Evolutionary conservation across 2,888 invertebrate species (phyloP).

Genomic region (Cephus pulcher): DNA sequence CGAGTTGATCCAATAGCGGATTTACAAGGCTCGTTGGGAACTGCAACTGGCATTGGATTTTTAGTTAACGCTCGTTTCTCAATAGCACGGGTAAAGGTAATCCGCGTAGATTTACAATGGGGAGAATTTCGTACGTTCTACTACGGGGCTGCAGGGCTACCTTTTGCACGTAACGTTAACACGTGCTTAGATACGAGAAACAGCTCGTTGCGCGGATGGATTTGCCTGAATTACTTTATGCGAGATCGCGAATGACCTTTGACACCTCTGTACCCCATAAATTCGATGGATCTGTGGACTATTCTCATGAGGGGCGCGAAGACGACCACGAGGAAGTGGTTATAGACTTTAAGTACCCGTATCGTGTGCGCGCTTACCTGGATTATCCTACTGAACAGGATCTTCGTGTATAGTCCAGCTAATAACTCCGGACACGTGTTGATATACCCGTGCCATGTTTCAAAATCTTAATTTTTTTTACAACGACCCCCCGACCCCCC

Average conservation of each 20-base stretch:
- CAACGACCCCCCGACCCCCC: not conserved
- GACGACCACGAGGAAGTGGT: not conserved
- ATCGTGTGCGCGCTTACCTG: not conserved
- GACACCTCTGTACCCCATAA: not conserved
- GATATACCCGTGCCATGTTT: not conserved
- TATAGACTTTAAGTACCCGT: not conserved
- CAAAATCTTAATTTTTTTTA: constrained; percentile 2
- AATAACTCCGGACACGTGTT: not conserved
- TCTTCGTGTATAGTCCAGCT: not conserved
- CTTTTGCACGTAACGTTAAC: not conserved
- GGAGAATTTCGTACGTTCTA: not conserved
- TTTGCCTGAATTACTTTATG: not conserved
- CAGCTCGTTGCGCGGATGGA: no score
- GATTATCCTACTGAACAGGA: not conserved
- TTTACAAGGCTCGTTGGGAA: constrained; percentile 38
- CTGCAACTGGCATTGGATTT: not conserved
- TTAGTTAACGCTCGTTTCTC: not conserved
- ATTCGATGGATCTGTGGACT: not conserved
- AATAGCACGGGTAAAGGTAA: not conserved
- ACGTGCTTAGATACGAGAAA: not conserved
- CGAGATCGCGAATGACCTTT: not conserved
- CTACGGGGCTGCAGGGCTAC: not conserved
- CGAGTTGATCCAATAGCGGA: constrained; percentile 49
- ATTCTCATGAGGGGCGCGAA: not conserved
- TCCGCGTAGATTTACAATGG: not conserved